phyloP scores from a whole-genome alignment of 2,797 vertebrate genomes.

The Myiotriccus ornatus region DNA sequence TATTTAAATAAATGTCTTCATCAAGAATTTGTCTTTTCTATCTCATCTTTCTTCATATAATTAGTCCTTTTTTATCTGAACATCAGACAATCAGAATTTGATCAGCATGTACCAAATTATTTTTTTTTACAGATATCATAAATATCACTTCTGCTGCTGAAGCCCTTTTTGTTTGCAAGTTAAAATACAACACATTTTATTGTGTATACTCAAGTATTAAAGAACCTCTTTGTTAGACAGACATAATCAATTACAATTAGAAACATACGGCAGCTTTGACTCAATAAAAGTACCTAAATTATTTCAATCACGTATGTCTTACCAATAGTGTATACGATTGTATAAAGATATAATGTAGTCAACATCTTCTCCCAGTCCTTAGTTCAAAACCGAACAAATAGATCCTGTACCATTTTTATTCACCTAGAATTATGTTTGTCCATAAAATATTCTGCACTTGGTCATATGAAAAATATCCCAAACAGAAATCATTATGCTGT shows the following conservation, averaged over 20 bases:
- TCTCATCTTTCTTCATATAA: not conserved
- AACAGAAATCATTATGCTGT: not conserved
- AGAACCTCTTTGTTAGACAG: not conserved
- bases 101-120: not conserved
- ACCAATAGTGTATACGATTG: fast-evolving
- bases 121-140: not conserved
- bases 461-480: not conserved
- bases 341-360: not conserved
- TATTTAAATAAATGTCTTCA: not conserved
- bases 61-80: not conserved
- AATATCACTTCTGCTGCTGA: not conserved
- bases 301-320: not conserved
- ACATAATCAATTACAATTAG: not conserved
- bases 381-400: not conserved
- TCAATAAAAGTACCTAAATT: not conserved
- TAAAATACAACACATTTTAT: not conserved
- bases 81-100: not conserved
- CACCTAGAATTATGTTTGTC: not conserved
- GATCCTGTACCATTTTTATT: not conserved
- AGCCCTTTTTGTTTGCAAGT: not conserved
- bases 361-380: not conserved
- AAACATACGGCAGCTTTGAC: not conserved
- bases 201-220: not conserved
- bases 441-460: not conserved
- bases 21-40: not conserved